Percentiles rank a stretch among this genome's conserved stretches.
phyloP scores from a whole-genome alignment of 2,888 invertebrate species.

The Schrankia costaestrigalis region DNA sequence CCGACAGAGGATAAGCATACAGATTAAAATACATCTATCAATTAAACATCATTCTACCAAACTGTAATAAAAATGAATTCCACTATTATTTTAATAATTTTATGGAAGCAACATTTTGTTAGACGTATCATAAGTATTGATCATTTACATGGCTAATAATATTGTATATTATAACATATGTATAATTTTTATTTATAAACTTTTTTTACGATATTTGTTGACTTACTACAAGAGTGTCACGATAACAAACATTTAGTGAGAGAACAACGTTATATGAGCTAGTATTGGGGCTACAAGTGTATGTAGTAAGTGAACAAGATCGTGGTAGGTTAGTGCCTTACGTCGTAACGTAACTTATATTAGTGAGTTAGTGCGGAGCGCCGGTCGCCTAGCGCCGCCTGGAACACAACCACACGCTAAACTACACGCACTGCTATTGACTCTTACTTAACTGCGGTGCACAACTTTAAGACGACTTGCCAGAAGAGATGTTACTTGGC shows the following conservation, averaged over 20 bases:
- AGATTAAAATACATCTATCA: slow-evolving; percentile 28
- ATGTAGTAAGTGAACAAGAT: slow-evolving; percentile 73
- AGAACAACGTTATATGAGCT: neutral
- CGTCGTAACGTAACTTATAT: slow-evolving; percentile 65
- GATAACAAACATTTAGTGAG: neutral
- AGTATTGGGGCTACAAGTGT: too few species aligned
- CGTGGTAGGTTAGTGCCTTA: slow-evolving; percentile 73
- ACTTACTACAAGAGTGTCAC: slow-evolving; percentile 61
- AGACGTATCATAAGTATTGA: slow-evolving; percentile 70
- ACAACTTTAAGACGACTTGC: too few species aligned
- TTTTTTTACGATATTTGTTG: slow-evolving; percentile 62
- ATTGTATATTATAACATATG: slow-evolving; percentile 76
- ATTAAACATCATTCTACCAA: slow-evolving; percentile 44
- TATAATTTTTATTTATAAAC: slow-evolving; percentile 68
- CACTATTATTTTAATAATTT: slow-evolving; percentile 56
- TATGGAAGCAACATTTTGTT: slow-evolving; percentile 72
- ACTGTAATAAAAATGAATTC: slow-evolving; percentile 48
- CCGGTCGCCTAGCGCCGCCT: slow-evolving; percentile 73
- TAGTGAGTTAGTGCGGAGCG: slow-evolving; percentile 62
- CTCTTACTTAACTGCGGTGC: too few species aligned
- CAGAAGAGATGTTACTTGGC: too few species aligned
- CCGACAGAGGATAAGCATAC: slow-evolving; percentile 43
- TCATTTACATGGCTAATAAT: slow-evolving; percentile 64
- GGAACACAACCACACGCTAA: slow-evolving; percentile 69
- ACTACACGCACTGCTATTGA: too few species aligned